Percentiles rank a stretch among this genome's conserved stretches.
phyloP scores from a whole-genome alignment of 2,797 vertebrate genomes.

The Smutsia temminckii region DNA sequence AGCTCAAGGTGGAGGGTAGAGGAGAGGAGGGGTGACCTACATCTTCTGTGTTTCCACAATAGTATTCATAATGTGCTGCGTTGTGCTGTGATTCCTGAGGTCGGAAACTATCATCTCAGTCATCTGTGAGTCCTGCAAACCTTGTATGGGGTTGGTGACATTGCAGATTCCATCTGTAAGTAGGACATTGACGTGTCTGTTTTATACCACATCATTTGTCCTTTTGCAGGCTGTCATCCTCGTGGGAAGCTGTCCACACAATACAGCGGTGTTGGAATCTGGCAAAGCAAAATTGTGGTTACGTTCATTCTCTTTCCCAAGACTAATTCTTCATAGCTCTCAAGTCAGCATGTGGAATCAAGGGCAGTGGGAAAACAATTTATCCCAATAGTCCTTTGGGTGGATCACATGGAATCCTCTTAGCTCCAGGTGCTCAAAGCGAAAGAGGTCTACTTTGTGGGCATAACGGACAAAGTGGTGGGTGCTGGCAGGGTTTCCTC shows the following conservation, averaged over 20 bases:
- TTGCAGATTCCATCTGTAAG: not conserved
- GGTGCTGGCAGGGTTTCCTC: not conserved
- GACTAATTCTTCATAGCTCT: not conserved
- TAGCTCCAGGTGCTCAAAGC: not conserved
- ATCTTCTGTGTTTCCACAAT: not conserved
- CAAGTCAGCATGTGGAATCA: not conserved
- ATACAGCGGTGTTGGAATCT: not conserved
- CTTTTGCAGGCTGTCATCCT: not conserved
- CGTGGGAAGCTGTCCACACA: not conserved
- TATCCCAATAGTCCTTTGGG: not conserved
- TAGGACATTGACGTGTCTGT: not conserved
- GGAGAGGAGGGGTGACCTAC: not conserved
- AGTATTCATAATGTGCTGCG: rapidly evolving
- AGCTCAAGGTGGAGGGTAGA: not conserved
- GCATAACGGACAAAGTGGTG: rapidly evolving
- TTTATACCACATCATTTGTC: not conserved
- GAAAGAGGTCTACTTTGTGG: rapidly evolving
- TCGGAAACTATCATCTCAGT: rapidly evolving
- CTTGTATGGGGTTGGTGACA: rapidly evolving
- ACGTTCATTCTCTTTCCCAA: not conserved
- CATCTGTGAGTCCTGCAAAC: not conserved
- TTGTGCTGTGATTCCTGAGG: not conserved
- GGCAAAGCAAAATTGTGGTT: not conserved
- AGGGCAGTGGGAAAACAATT: not conserved
- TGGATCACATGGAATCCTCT: not conserved